Evolutionary conservation across 2,888 invertebrate genomes (phyloP), one percentile per base, ranked within the genome.

Genomic region (Epistrophe grossulariae): DNA sequence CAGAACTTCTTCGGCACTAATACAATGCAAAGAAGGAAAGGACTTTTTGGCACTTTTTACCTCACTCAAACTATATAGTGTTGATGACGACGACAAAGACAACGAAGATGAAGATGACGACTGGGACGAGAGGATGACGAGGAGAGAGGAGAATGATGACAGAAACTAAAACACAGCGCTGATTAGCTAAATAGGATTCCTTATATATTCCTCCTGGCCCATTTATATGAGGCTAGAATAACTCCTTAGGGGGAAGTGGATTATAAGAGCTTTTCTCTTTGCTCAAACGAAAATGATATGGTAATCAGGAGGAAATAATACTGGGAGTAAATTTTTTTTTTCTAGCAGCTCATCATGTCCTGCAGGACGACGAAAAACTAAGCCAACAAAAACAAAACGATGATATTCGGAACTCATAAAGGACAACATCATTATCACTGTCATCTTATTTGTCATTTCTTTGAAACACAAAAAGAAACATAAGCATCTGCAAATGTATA

Each of bases 21-120:
- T 74, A 48, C 78, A 74, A 73, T 78, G 78, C 78, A 85, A 85
- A 81, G 85, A 85, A 78, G 70, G 31, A 78, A 79, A 55, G 70
- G 40, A 55, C 55, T 3, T 81, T 60, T 70, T 48, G 59, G 70
- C 74, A 73, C 55, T 40, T 71, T 77, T 76, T 50, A 50, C 50
- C 19, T 38, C 71, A 19, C 60, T 73, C 50, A 57, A 80, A 62
- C 35, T 55, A n/a, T n/a, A n/a, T n/a, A 70, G 72, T 84, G 71
- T 66, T 68, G 78, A 72, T 38, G 72, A 31, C 24, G 24, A 24
- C 24, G 24, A 24, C 24, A 24, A 24, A 1, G 24, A 24, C 24
- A 24, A 24, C 24, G 24, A 24, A 24, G 24, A 24, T 28, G 52
- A 62, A 11, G 31, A 64, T 11, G 9, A 45, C 6, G 6, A 43